A percentile compares a stretch with the other conserved stretches of the same genome.
These are phyloP conservation scores for Eulemur macaco DNA, from an alignment of 2,113 vertebrate species.

Conservation along the genomic window DNA sequence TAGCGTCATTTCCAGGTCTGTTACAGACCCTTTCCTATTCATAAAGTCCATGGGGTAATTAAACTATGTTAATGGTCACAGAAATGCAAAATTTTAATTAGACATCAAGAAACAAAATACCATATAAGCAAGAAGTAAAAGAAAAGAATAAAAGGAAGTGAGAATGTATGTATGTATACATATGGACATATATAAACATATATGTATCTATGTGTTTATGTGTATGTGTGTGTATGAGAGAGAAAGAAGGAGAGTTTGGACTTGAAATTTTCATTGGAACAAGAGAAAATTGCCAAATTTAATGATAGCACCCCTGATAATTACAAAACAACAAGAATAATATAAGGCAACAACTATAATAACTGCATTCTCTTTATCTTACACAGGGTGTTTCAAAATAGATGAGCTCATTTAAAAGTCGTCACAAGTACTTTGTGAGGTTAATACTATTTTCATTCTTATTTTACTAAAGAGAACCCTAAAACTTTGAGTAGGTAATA, in stretches of 20 bases:
- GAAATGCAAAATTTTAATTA: neutral
- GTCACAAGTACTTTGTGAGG: neutral
- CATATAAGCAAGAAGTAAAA: neutral
- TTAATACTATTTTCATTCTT: neutral
- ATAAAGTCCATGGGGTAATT: neutral
- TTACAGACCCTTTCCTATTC: neutral
- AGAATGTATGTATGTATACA: fast-evolving
- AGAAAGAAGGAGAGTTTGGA: neutral
- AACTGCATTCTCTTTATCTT: neutral
- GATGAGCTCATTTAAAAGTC: neutral
- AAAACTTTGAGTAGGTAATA: neutral
- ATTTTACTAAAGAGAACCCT: neutral
- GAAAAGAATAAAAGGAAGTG: neutral
- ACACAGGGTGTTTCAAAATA: neutral
- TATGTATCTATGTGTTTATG: neutral
- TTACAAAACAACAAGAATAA: neutral
- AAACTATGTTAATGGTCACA: neutral
- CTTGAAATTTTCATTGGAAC: neutral
- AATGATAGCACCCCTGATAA: neutral
- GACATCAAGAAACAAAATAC: neutral
- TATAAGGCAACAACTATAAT: neutral
- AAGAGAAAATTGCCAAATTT: neutral
- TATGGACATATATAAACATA: neutral
- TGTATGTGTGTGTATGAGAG: neutral
- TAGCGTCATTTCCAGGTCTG: neutral